phyloP scores from a whole-genome alignment of 2,888 invertebrate species.

The Drosophila setosimentum region DNA sequence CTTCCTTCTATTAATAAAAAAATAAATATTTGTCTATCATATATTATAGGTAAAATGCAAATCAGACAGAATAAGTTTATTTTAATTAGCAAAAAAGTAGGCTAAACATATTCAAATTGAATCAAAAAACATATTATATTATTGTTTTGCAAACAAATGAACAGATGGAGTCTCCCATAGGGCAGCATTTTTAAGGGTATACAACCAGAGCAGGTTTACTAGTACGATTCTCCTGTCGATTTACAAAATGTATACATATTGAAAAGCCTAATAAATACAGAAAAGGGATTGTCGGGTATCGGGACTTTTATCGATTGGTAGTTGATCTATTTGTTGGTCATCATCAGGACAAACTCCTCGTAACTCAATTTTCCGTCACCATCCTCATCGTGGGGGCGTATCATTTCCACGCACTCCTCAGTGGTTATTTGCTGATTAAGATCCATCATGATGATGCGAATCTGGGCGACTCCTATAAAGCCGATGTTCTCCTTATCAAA shows the following conservation, averaged over 20 bases:
- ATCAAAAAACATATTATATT: neutral
- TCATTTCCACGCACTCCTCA: slow-evolving; percentile 21
- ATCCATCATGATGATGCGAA: neutral
- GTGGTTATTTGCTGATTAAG: slow-evolving; percentile 1
- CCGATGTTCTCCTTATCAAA: slow-evolving; percentile 14
- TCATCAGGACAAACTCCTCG: slow-evolving; percentile 24
- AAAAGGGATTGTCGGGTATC: neutral
- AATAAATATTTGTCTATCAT: too few species aligned
- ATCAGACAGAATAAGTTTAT: neutral
- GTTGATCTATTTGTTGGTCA: slow-evolving; percentile 18
- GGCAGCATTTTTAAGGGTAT: neutral
- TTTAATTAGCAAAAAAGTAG: neutral
- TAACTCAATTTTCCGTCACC: slow-evolving; percentile 18
- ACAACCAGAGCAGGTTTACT: neutral
- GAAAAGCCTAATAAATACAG: neutral
- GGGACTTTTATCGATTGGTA: neutral
- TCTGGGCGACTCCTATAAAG: neutral
- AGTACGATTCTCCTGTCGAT: neutral
- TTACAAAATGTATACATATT: neutral
- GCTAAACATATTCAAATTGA: neutral
- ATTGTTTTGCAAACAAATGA: neutral
- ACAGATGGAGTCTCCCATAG: neutral
- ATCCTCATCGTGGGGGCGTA: slow-evolving; percentile 2
- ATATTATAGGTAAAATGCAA: neutral
- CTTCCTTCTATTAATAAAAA: neutral